These are phyloP conservation scores for Glyptemys insculpta DNA, from an alignment of 2,797 vertebrate species.

Conservation along the genomic window DNA sequence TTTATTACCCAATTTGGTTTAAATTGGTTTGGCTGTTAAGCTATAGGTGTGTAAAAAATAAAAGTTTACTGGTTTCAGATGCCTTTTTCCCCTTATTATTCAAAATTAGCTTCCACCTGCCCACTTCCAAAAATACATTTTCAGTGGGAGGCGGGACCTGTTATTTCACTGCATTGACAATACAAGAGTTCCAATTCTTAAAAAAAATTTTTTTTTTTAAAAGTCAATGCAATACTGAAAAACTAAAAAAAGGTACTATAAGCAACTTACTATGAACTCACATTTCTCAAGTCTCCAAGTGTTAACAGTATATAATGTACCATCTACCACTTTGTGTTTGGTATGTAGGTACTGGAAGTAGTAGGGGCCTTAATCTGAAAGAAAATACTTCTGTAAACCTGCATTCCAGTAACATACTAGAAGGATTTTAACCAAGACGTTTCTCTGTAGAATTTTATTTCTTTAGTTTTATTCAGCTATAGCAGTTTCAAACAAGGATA, in stretches of 20 bases:
- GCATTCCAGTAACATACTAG: not conserved
- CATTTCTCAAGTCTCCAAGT: fast-evolving
- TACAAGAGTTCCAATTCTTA: not conserved
- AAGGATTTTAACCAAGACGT: not conserved
- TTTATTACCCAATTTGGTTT: conserved; percentile 78
- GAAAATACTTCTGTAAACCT: not conserved
- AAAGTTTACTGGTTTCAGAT: conserved; percentile 74
- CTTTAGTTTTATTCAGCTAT: not conserved
- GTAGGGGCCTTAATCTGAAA: not conserved
- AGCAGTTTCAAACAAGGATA: not conserved
- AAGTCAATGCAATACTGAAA: not conserved
- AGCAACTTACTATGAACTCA: not conserved
- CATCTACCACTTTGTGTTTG: not conserved
- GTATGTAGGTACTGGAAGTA: not conserved
- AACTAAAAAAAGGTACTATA: not conserved
- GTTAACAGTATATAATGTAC: not conserved
- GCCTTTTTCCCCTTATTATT: conserved; percentile 68
- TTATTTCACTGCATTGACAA: not conserved
- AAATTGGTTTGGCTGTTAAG: conserved; percentile 75
- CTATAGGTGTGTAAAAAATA: conserved; percentile 76
- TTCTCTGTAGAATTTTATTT: not conserved
- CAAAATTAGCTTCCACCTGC: conserved; percentile 58
- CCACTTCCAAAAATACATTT: conserved; percentile 42
- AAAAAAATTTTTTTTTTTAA: not conserved
- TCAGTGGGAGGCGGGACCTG: not conserved